Evolutionary conservation across 2,113 vertebrate genomes (phyloP).

Genomic region (Etia nguti): DNA sequence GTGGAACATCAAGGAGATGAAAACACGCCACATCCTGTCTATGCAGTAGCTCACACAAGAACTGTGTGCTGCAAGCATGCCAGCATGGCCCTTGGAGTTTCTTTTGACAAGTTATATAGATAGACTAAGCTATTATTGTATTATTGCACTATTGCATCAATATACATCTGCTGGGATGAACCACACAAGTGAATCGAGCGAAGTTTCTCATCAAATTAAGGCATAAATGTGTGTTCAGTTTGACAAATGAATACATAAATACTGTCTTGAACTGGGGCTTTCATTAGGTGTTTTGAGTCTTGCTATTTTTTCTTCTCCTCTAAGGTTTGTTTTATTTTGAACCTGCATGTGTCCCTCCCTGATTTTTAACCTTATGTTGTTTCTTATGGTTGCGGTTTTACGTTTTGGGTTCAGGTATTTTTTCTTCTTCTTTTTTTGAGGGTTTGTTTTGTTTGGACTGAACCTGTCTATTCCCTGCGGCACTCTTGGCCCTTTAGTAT

Average conservation of each 20-base stretch:
- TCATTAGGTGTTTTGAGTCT: background rate
- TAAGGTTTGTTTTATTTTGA: background rate
- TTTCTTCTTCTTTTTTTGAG: background rate
- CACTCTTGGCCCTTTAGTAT: background rate
- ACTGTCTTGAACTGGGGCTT: background rate
- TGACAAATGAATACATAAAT: background rate
- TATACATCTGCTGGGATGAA: background rate
- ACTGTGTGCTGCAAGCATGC: conserved; percentile 17
- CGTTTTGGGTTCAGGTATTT: background rate
- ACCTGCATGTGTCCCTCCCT: background rate
- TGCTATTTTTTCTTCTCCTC: background rate
- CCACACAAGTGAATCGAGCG: background rate
- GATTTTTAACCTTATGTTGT: background rate
- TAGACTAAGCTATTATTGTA: conserved; percentile 23
- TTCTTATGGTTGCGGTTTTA: background rate
- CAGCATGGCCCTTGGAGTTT: conserved; percentile 39
- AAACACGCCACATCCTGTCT: conserved; percentile 63
- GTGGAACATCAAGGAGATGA: conserved; percentile 70
- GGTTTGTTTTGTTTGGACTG: background rate
- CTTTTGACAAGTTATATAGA: conserved; percentile 35
- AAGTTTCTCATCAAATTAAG: background rate
- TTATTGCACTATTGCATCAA: background rate
- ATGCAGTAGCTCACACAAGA: conserved; percentile 46
- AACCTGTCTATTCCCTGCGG: background rate
- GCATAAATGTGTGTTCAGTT: background rate